phyloP scores from a whole-genome alignment of 2,888 invertebrate genomes.

The Pheosia tremula region DNA sequence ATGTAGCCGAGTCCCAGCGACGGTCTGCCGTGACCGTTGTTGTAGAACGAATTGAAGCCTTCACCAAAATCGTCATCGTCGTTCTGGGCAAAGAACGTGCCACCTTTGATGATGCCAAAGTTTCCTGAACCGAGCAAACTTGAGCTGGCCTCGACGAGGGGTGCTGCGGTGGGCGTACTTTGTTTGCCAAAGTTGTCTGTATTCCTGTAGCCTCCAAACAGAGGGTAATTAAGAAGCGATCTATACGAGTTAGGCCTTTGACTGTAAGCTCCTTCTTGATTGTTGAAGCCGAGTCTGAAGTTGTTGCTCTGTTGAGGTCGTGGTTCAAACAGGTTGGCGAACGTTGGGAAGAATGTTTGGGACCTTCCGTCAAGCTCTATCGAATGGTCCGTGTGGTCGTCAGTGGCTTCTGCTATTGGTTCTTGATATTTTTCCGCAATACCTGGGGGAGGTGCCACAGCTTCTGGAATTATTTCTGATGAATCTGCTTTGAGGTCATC shows the following conservation, averaged over 20 bases:
- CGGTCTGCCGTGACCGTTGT: constrained; percentile 90
- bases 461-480: constrained; percentile 76
- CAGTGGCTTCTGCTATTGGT: constrained; percentile 54
- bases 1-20: constrained; percentile 84
- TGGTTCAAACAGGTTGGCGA: constrained; percentile 87
- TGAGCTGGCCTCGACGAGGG: constrained; percentile 81
- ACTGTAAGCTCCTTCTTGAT: constrained; percentile 85
- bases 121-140: constrained; percentile 92
- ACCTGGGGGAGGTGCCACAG: constrained; percentile 69
- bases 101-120: constrained; percentile 94
- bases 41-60: constrained; percentile 85
- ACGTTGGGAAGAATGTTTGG: constrained; percentile 92
- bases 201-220: constrained; percentile 70
- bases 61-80: constrained; percentile 87
- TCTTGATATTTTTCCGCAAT: constrained; percentile 44
- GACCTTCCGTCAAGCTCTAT: constrained; percentile 83
- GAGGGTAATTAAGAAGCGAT: constrained; percentile 75
- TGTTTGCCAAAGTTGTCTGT: constrained; percentile 70
- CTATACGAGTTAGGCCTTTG: constrained; percentile 83
- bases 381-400: constrained; percentile 74
- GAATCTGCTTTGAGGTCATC: constrained; percentile 74
- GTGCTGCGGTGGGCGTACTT: constrained; percentile 65
- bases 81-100: constrained; percentile 92
- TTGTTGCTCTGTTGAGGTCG: constrained; percentile 70
- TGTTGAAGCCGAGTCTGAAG: constrained; percentile 85